Evolutionary conservation across 2,797 vertebrate genomes (phyloP).

Genomic region (Tangara arthus): DNA sequence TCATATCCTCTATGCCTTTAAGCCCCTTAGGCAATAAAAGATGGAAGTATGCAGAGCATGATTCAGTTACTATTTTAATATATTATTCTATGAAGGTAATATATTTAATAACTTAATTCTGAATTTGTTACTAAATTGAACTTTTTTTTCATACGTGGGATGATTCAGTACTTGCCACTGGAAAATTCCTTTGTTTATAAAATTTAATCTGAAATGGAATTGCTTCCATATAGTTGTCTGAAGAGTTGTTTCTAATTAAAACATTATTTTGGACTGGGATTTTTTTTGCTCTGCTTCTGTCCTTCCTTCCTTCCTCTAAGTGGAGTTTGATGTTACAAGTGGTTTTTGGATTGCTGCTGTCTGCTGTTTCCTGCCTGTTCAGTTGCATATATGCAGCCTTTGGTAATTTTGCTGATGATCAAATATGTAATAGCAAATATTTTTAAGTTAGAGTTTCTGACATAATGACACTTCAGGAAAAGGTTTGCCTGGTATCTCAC

Average conservation of each 20-base stretch:
- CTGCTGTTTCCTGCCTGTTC: not conserved
- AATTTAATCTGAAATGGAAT: not conserved
- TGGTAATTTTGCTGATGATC: not conserved
- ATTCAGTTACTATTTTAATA: not conserved
- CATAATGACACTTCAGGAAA: not conserved
- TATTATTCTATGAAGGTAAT: not conserved
- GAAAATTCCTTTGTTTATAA: not conserved
- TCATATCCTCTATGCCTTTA: not conserved
- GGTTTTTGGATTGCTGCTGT: not conserved
- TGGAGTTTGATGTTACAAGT: not conserved
- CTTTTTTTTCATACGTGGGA: rapidly evolving
- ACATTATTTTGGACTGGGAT: not conserved
- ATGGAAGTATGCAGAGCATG: not conserved
- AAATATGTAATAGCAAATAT: not conserved
- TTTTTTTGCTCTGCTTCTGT: not conserved
- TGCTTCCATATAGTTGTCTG: not conserved
- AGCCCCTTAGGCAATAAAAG: not conserved
- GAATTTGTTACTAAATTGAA: not conserved
- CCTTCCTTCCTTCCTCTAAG: not conserved
- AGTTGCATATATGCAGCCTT: not conserved
- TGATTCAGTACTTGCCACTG: not conserved
- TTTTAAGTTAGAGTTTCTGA: not conserved
- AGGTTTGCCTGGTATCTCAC: not conserved
- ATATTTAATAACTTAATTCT: not conserved
- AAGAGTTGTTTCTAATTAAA: not conserved